These are phyloP conservation scores for Melanotaenia pygmaea DNA, from an alignment of 2,797 vertebrate genomes.

Conservation along the genomic window DNA sequence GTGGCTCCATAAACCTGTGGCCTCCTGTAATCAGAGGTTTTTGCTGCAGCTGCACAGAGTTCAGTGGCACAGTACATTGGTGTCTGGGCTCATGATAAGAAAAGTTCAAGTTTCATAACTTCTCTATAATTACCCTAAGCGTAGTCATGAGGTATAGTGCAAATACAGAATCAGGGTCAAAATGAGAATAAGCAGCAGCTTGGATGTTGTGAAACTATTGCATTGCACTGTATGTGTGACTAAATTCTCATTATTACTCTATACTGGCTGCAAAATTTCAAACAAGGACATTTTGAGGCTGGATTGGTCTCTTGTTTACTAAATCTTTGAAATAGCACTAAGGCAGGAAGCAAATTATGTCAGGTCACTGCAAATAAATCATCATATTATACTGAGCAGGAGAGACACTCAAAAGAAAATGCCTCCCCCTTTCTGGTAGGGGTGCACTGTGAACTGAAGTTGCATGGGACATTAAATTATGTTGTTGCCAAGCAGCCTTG, in stretches of 20 bases:
- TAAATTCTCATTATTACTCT: conserved; percentile 46
- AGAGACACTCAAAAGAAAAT: conserved; percentile 6
- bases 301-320: conserved; percentile 42
- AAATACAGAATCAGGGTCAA: conserved; percentile 19
- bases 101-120: conserved; percentile 37
- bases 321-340: conserved; percentile 6
- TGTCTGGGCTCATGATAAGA: conserved; percentile 47
- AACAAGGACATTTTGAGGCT: conserved; percentile 18
- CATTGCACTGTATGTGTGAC: conserved; percentile 12
- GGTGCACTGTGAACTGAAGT: conserved; percentile 26
- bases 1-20: conserved; percentile 35
- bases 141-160: conserved; percentile 38
- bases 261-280: conserved; percentile 8
- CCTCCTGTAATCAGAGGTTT: conserved; percentile 41
- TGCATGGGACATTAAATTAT: conserved; percentile 17
- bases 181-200: conserved; percentile 26
- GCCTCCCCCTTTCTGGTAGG: conserved; percentile 11
- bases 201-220: conserved; percentile 37
- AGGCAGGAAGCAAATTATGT: conserved; percentile 10
- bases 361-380: conserved; percentile 27
- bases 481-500: conserved; percentile 3
- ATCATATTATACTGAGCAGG: background rate
- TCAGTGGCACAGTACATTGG: conserved; percentile 24
- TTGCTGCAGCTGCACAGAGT: conserved; percentile 45
- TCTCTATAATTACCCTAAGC: conserved; percentile 51